These are phyloP conservation scores for Meteorus cinctellus DNA, from an alignment of 2,888 invertebrate species.

Conservation along the genomic window DNA sequence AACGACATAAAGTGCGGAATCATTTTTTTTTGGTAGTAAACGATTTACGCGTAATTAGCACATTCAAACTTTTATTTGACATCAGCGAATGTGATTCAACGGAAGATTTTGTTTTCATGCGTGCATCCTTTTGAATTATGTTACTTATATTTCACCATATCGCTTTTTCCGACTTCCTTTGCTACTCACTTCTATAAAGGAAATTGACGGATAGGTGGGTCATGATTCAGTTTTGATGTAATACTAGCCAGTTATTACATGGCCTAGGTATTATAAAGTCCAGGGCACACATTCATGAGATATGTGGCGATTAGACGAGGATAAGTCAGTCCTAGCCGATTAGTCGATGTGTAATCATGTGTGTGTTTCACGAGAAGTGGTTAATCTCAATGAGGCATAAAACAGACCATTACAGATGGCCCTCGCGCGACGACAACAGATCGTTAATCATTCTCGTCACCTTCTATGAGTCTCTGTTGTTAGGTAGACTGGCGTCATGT, in stretches of 20 bases:
- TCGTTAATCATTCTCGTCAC: slow-evolving; percentile 37
- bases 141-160: neutral
- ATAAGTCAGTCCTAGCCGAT: slow-evolving; percentile 44
- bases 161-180: neutral
- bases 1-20: no score
- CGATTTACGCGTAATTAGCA: no score
- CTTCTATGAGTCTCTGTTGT: slow-evolving; percentile 23
- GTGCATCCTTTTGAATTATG: no score
- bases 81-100: no score
- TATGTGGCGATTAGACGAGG: slow-evolving; percentile 32
- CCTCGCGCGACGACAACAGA: slow-evolving; percentile 48
- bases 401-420: slow-evolving; percentile 72
- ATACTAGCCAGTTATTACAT: slow-evolving; percentile 24
- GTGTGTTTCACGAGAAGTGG: slow-evolving; percentile 54
- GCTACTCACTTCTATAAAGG: neutral
- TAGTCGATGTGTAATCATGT: slow-evolving; percentile 55
- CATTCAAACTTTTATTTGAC: no score
- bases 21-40: no score
- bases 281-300: slow-evolving; percentile 43
- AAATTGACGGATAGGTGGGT: slow-evolving; percentile 32
- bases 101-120: no score
- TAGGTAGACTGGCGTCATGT: neutral
- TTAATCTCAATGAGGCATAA: slow-evolving; percentile 69
- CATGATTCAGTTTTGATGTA: slow-evolving; percentile 18
- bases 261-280: slow-evolving; percentile 39